Percentiles rank a stretch among this genome's conserved stretches.
Evolutionary conservation across 2,113 vertebrate species (phyloP).

Genomic region (Tragelaphus imberbis): DNA sequence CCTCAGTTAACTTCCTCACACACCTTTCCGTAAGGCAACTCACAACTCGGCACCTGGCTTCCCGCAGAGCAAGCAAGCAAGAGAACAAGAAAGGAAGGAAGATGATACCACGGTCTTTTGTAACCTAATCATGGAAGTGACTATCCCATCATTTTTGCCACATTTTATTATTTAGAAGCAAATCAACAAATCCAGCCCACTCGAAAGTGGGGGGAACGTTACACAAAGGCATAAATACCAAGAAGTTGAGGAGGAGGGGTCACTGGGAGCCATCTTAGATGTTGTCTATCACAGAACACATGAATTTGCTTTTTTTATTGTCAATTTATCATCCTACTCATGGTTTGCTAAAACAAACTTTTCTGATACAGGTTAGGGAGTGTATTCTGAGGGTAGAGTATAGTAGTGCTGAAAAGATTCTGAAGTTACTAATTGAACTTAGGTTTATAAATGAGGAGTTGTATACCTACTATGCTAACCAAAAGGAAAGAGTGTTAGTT

Average conservation of each 20-base stretch:
- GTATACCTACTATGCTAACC: neutral
- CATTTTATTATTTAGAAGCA: neutral
- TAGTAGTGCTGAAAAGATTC: neutral
- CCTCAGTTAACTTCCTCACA: neutral
- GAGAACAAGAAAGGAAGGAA: neutral
- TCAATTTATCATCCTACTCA: neutral
- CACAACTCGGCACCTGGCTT: neutral
- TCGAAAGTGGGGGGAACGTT: neutral
- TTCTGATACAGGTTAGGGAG: neutral
- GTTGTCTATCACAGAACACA: neutral
- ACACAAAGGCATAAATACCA: neutral
- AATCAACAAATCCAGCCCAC: neutral
- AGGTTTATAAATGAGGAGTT: neutral
- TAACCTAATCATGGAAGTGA: neutral
- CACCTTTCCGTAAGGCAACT: neutral
- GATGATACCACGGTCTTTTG: neutral
- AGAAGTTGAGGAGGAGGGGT: neutral
- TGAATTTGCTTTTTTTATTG: neutral
- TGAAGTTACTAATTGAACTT: neutral
- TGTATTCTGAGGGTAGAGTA: neutral
- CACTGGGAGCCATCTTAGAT: neutral
- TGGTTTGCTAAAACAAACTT: conserved; percentile 6
- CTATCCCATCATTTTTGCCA: neutral
- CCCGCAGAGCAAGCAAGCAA: neutral
- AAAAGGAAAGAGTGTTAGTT: neutral